A percentile compares a stretch with the other conserved stretches of the same genome.
Conservation (phyloP, 2,797 vertebrate species). For the Hippopotamyrus pictus region DNA sequence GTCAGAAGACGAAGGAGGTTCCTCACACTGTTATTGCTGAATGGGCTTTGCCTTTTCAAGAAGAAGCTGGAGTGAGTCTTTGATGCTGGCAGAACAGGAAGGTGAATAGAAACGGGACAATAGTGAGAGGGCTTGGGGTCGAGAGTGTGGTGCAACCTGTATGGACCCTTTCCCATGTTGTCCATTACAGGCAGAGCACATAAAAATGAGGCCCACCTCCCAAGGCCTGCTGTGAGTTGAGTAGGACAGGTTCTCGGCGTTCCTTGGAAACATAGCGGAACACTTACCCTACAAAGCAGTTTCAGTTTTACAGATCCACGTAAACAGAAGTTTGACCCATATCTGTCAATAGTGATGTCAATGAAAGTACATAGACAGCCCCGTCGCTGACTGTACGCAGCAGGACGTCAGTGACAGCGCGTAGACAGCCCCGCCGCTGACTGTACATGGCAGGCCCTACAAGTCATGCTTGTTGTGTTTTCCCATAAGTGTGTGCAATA, state of each 20-base stretch:
- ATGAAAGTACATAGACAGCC: neutral
- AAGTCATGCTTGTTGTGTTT: neutral
- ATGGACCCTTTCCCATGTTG: constrained; percentile 24
- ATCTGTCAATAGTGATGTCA: neutral
- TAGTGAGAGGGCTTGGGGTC: constrained; percentile 29
- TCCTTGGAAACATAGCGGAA: neutral
- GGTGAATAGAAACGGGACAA: constrained; percentile 46
- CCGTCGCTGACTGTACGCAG: neutral
- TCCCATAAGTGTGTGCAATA: neutral
- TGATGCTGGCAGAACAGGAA: constrained; percentile 42
- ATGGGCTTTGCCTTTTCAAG: constrained; percentile 38
- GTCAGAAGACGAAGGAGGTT: constrained; percentile 34
- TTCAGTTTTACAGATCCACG: neutral
- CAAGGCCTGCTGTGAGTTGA: constrained; percentile 20
- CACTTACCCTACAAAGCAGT: too few relatives aligned
- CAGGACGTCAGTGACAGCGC: neutral
- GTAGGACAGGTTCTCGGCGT: neutral
- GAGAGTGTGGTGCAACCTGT: constrained; percentile 44
- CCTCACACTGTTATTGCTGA: constrained; percentile 42
- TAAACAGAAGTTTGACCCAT: neutral
- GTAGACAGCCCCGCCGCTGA: neutral
- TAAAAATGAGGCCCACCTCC: constrained; percentile 37
- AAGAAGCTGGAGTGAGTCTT: constrained; percentile 33
- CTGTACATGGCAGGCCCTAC: neutral
- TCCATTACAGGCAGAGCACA: constrained; percentile 25